phyloP scores from a whole-genome alignment of 2,888 invertebrate genomes.

The Arrhopalites spinosus region DNA sequence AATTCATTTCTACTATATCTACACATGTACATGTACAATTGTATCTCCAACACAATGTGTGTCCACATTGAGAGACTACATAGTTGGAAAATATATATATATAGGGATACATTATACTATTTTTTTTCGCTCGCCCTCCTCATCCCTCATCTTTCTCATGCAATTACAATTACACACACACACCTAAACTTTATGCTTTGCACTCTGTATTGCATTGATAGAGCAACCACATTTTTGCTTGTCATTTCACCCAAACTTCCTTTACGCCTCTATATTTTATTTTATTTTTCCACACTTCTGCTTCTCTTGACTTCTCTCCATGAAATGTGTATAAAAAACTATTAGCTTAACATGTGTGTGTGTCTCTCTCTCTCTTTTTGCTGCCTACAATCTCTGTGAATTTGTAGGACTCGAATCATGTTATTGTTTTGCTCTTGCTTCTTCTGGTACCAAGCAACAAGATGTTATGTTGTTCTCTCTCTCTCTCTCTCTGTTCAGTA shows the following conservation, averaged over 20 bases:
- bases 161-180: background rate
- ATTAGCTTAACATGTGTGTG: background rate
- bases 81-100: background rate
- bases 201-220: background rate
- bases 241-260: slow-evolving; percentile 19
- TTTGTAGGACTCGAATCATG: background rate
- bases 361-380: background rate
- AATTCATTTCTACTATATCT: background rate
- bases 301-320: background rate
- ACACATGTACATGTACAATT: background rate
- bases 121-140: background rate
- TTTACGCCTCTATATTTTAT: too few species aligned
- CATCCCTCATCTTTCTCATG: background rate
- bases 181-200: slow-evolving; percentile 1
- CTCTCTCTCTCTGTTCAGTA: background rate
- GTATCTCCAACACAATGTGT: background rate
- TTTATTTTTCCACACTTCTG: too few species aligned
- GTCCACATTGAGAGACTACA: background rate
- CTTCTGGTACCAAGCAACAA: background rate
- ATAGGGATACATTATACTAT: background rate
- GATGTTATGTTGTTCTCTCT: background rate
- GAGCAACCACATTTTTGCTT: slow-evolving; percentile 21
- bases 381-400: background rate
- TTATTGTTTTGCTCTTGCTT: background rate
- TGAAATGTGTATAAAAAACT: background rate